Evolutionary conservation across 1,140 invertebrate genomes (phyloP).

Genomic region (Drosophila simulans): DNA sequence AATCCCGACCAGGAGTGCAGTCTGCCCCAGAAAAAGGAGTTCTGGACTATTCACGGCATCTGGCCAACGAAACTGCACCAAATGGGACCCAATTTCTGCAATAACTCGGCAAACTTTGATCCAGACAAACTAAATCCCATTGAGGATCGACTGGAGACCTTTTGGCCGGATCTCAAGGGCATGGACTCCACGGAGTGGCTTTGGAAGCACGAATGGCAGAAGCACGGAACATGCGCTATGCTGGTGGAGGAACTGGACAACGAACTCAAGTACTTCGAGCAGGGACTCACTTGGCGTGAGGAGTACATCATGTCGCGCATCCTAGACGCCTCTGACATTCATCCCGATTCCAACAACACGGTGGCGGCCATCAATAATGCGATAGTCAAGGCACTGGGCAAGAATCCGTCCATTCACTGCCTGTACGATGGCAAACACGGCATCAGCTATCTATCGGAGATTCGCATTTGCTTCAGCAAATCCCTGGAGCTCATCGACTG

Average conservation of each 20-base stretch:
- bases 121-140: constrained; percentile 86
- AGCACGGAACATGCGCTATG: constrained; percentile 93
- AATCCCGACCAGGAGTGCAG: constrained; percentile 87
- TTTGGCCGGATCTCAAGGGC: constrained; percentile 91
- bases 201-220: constrained; percentile 94
- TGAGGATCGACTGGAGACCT: constrained; percentile 86
- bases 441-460: constrained; percentile 87
- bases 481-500: constrained; percentile 87
- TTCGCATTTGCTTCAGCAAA: constrained; percentile 89
- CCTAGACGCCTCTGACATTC: constrained; percentile 86
- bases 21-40: constrained; percentile 87
- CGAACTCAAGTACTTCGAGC: constrained; percentile 90
- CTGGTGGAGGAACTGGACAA: constrained; percentile 87
- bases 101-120: constrained; percentile 88
- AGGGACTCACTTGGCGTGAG: constrained; percentile 88
- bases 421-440: constrained; percentile 86
- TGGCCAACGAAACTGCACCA: constrained; percentile 91
- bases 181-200: constrained; percentile 86
- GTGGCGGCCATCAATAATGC: constrained; percentile 86
- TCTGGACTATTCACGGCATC: constrained; percentile 93
- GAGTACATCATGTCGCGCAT: constrained; percentile 88
- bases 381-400: constrained; percentile 86
- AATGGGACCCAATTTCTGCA: constrained; percentile 89
- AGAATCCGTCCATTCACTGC: constrained; percentile 88
- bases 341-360: constrained; percentile 87